phyloP scores from a whole-genome alignment of 37 sponge, comb jelly and placozoan genomes.

The Haliclona indistincta region DNA sequence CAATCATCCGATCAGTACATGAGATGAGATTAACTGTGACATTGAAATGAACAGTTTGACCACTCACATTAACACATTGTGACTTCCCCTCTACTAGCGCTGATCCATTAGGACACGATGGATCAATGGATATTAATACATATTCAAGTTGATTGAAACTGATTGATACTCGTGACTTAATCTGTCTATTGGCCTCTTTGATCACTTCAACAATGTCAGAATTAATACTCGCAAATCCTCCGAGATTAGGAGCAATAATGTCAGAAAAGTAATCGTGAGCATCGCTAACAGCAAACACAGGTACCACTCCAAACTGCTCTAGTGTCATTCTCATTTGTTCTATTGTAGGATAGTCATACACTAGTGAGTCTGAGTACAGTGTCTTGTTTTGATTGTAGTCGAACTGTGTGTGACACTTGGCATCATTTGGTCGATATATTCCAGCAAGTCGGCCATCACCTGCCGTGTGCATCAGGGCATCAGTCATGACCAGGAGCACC shows the following conservation, averaged over 20 bases:
- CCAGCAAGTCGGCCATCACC: slow-evolving; percentile 8
- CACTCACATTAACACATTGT: background rate
- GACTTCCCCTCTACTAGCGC: background rate
- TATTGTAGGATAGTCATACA: background rate
- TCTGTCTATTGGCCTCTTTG: slow-evolving; percentile 4
- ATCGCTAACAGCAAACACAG: slow-evolving; percentile 1
- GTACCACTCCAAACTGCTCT: background rate
- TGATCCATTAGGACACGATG: background rate
- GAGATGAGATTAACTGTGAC: background rate
- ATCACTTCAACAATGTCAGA: slow-evolving; percentile 23
- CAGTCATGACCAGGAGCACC: slow-evolving; percentile 3
- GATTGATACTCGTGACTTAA: background rate
- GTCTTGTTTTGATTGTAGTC: background rate
- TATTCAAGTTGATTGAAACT: background rate
- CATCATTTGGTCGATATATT: background rate
- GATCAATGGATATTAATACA: background rate
- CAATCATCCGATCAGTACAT: background rate
- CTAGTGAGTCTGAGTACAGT: background rate
- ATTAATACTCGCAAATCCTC: slow-evolving; percentile 5
- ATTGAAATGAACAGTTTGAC: background rate
- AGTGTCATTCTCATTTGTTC: background rate
- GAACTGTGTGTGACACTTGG: background rate
- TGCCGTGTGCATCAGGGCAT: background rate
- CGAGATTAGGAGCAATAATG: background rate
- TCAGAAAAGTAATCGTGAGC: background rate